phyloP scores from a whole-genome alignment of 2,888 invertebrate species.

The Hypercompe scribonia region DNA sequence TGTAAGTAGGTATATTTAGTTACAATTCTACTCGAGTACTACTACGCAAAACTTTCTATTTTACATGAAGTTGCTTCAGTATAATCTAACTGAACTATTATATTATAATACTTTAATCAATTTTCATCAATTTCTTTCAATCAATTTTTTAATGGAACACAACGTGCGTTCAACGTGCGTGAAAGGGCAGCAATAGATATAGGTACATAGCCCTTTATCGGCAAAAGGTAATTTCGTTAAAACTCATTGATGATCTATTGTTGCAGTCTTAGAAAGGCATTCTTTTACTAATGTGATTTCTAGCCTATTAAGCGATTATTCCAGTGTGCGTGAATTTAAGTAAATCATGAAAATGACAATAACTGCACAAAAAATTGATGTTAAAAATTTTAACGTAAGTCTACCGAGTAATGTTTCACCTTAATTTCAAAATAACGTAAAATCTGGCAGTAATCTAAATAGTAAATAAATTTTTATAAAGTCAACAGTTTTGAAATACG shows the following conservation, averaged over 20 bases:
- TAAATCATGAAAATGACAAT: background rate
- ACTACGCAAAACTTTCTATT: background rate
- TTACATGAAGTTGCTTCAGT: background rate
- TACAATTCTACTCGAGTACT: background rate
- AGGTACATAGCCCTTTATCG: too few species aligned
- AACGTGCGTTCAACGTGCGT: too few species aligned
- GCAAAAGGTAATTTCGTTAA: background rate
- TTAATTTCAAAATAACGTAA: background rate
- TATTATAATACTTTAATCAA: background rate
- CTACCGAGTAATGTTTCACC: background rate
- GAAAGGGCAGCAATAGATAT: too few species aligned
- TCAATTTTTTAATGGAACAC: background rate
- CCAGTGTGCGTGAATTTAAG: background rate
- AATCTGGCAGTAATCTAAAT: background rate
- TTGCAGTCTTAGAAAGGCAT: background rate
- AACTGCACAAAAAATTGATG: background rate
- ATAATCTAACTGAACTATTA: background rate
- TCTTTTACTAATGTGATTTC: background rate
- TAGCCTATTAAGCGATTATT: background rate
- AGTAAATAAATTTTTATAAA: background rate
- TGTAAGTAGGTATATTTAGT: background rate
- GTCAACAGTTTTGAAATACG: background rate
- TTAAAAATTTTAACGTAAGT: background rate
- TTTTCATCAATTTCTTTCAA: background rate
- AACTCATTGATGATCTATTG: background rate